Evolutionary conservation across 2,797 vertebrate genomes (phyloP), one percentile per base, ranked within the genome.

Genomic region (Megalops cyprinoides): DNA sequence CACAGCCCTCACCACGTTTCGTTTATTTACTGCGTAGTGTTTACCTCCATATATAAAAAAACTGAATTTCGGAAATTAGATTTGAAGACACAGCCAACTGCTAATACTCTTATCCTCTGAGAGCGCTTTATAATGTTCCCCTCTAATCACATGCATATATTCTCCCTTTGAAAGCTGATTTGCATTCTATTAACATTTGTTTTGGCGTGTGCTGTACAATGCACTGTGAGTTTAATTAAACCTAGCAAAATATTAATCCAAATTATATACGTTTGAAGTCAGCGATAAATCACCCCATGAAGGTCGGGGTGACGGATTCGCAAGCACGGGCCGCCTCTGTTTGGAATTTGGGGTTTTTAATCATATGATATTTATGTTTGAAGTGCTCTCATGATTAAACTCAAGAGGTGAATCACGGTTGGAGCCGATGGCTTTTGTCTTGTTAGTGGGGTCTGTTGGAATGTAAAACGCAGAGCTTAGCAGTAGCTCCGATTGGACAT

Each of bases 141-240:
- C 69, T 48, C 49, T 79, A 79, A 79, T 79, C 46, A 69, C 62
- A 67, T 79, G 67, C 67, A 67, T 79, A 78, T 78, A 69, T 79
- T 79, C 53, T 56, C 71, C 49, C 71, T 60, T 80, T 58, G 67
- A 80, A 44, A 74, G 79, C 51, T 80, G 39, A 60, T 74, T 76
- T 74, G 56, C 73, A 80, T 58, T 60, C 75, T 58, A 60, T 74
- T 76, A 74, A 46, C 56, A 80, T 58, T 75, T 80, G 55, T 65
- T 81, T 81, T 81, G 56, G 79, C 44, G 14, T 58, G 34, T 44
- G 44, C 31, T 58, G 69, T 60, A 76, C 71, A 31, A 60, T 75
- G 44, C 46, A 53, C 20, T 23, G 18, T 42, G 55, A 58, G 42
- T 81, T 58, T 74, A 76, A 74, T 39, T 74, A n/a, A 48, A 76